These are phyloP conservation scores for Stegodyphus mimosarum DNA, from an alignment of 1,140 invertebrate genomes.

Conservation along the genomic window DNA sequence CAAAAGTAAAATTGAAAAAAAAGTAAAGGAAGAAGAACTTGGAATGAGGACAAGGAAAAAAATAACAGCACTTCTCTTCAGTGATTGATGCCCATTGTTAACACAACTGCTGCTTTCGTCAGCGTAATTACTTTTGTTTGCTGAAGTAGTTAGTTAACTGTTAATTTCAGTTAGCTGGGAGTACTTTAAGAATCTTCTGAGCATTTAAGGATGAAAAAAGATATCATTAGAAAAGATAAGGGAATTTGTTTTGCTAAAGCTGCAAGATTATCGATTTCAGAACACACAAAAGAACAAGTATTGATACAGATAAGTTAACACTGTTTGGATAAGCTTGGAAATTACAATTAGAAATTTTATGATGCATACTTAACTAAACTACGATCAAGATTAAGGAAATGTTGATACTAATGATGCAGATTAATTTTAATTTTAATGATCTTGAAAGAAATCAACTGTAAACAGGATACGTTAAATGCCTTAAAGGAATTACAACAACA, in stretches of 20 bases:
- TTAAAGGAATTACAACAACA: too few species aligned
- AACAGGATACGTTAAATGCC: too few species aligned
- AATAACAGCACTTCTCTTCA: background rate
- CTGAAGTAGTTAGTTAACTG: constrained; percentile 47
- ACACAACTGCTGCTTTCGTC: constrained; percentile 49
- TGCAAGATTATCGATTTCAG: too few species aligned
- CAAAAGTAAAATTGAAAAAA: background rate
- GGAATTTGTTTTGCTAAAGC: background rate
- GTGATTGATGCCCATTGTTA: constrained; percentile 44
- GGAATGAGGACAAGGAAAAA: constrained; percentile 7
- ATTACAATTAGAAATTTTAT: too few species aligned
- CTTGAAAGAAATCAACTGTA: too few species aligned
- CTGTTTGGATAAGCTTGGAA: too few species aligned
- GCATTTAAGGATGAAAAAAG: constrained; percentile 18
- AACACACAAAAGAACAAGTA: too few species aligned
- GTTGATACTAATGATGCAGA: too few species aligned
- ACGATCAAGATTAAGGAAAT: too few species aligned
- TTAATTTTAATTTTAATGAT: too few species aligned
- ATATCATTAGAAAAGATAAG: background rate
- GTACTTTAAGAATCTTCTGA: constrained; percentile 23
- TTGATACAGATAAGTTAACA: too few species aligned
- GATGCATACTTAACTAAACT: too few species aligned
- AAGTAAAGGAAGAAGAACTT: background rate
- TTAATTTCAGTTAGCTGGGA: constrained; percentile 54
- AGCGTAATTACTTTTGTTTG: constrained; percentile 59